Conservation (phyloP, 2,888 invertebrate genomes). For the Shargacucullia verbasci region DNA sequence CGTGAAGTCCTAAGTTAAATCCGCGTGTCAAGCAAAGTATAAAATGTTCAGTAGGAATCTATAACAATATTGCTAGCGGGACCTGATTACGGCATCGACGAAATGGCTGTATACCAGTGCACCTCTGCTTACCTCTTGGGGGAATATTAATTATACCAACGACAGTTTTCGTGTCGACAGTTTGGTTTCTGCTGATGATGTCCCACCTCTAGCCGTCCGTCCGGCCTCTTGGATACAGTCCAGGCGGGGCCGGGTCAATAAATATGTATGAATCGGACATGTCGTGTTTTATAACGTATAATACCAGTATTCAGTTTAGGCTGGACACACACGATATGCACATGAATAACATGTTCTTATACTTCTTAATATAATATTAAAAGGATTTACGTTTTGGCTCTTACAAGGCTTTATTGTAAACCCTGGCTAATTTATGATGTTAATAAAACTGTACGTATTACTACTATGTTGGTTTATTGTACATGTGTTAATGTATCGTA, state of each 20-base stretch:
- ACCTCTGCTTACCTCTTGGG: too few species aligned
- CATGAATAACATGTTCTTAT: constrained; percentile 2
- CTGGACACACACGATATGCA: constrained; percentile 2
- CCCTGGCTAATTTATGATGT: constrained; percentile 22
- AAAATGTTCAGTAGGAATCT: too few species aligned
- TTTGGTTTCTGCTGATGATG: too few species aligned
- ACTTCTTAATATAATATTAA: neutral
- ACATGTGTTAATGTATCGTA: constrained; percentile 24
- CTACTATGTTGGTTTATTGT: constrained; percentile 38
- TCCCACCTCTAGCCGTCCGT: constrained; percentile 25
- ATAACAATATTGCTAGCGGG: too few species aligned
- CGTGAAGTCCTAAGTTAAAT: too few species aligned
- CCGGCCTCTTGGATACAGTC: constrained; percentile 63
- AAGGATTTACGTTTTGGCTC: too few species aligned
- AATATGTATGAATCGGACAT: constrained; percentile 75
- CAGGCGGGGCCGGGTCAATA: constrained; percentile 69
- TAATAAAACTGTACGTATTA: constrained; percentile 26
- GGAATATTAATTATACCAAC: too few species aligned
- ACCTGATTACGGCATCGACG: too few species aligned
- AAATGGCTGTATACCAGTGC: too few species aligned
- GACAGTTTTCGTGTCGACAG: neutral
- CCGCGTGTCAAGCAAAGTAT: too few species aligned
- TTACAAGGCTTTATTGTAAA: constrained; percentile 18
- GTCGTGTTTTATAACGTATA: constrained; percentile 62
- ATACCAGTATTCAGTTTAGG: constrained; percentile 37